Evolutionary conservation across 1,140 invertebrate species (phyloP).

Genomic region (Habropoda laboriosa): DNA sequence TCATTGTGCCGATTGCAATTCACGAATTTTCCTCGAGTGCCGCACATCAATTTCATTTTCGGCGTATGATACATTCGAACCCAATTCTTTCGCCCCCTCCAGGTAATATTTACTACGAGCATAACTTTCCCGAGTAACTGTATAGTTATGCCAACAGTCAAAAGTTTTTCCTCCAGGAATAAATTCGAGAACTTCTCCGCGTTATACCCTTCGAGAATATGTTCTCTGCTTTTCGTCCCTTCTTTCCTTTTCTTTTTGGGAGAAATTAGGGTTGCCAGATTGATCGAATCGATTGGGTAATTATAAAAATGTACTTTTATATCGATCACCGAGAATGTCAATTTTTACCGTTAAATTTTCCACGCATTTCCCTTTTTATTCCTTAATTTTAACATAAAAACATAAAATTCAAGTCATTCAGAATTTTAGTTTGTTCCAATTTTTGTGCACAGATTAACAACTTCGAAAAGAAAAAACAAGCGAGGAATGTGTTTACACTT

Average conservation of each 20-base stretch:
- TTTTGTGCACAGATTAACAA: no score
- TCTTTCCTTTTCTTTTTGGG: background rate
- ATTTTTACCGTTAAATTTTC: background rate
- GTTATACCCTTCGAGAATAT: conserved; percentile 2
- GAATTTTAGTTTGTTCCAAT: no score
- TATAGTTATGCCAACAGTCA: conserved; percentile 34
- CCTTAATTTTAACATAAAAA: no score
- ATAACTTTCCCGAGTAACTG: conserved; percentile 34
- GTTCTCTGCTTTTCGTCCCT: background rate
- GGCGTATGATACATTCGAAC: background rate
- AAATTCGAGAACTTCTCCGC: conserved; percentile 33
- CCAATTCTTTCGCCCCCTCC: conserved; percentile 22
- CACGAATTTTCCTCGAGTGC: background rate
- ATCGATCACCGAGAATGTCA: no score
- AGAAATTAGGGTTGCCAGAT: background rate
- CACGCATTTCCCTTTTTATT: no score
- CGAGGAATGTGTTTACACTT: no score
- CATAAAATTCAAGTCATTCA: no score
- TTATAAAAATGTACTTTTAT: no score
- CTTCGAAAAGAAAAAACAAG: no score
- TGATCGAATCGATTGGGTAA: background rate
- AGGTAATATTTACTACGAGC: conserved; percentile 25
- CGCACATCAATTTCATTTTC: conserved; percentile 41
- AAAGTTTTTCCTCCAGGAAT: conserved; percentile 41
- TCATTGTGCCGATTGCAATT: background rate